Evolutionary conservation across 1,140 invertebrate genomes (phyloP), one percentile per base, ranked within the genome.

Genomic region (Drusus annulatus): DNA sequence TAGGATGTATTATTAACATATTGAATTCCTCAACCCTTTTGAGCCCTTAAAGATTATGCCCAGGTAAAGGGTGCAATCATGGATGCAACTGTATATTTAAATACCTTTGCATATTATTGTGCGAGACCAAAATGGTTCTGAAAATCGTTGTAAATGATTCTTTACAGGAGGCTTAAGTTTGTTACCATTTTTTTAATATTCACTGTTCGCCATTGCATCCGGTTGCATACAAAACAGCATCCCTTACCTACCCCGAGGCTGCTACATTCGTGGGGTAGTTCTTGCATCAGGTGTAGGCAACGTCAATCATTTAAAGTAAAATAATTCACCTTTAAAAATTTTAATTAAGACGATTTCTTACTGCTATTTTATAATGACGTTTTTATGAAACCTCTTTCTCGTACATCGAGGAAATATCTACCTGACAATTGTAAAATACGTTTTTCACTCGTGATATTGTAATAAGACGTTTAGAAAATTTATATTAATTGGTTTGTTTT

Each of bases 1-100:
- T 79, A 45, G 51, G 54, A 79, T 45, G 50, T 79, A 79, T 79
- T 79, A 79, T 79, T 79, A 79, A 73, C 77, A 77, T 77, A 77
- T 65, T 65, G 60, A 52, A 68, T 63, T 77, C 36, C 31, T 19
- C 62, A 68, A 69, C 63, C 74, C 73, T 51, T n/a, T 45, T 25
- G 60, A 19, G 71, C n/a, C 60, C 73, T 80, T 52, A 60, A 80
- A 80, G 79, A 80, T 80, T 80, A 80, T 51, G n/a, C 19, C 28
- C 60, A 54, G 73, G 62, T 51, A 69, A 75, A 77, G 56, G 65
- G 63, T 71, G 58, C 28, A 80, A 69, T 77, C 21, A 68, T 8
- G 16, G 62, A 36, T 28, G 25, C 62, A 65, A 65, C 62, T 28
- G 62, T 65, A 65, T 65, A 65, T 65, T 65, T 65, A 65, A 65